A percentile compares a stretch with the other conserved stretches of the same genome.
phyloP scores from a whole-genome alignment of 2,888 invertebrate species.

The Drosophila tanythrix region DNA sequence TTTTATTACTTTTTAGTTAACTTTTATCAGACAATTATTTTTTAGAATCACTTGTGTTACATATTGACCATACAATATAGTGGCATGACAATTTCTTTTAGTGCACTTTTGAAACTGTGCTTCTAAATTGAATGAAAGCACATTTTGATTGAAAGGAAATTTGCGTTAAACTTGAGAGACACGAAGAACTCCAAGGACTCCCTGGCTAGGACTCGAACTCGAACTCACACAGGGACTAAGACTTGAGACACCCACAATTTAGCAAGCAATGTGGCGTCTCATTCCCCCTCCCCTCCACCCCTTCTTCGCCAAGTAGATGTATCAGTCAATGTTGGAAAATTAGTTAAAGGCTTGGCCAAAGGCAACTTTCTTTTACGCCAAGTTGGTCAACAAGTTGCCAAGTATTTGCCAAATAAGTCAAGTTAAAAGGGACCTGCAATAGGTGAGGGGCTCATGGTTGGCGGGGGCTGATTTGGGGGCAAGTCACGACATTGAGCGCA shows the following conservation, averaged over 20 bases:
- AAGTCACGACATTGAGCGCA: constrained; percentile 35
- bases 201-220: constrained; percentile 1
- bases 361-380: constrained; percentile 52
- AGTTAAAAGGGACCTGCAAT: constrained; percentile 24
- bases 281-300: background rate
- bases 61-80: background rate
- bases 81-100: background rate
- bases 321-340: constrained; percentile 74
- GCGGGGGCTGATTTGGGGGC: background rate
- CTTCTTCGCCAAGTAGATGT: constrained; percentile 29
- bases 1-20: too few relatives aligned
- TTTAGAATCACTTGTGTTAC: too few relatives aligned
- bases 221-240: background rate
- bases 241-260: constrained; percentile 13
- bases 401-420: constrained; percentile 65
- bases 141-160: constrained; percentile 79
- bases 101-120: constrained; percentile 6
- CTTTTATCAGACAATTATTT: too few relatives aligned
- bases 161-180: constrained; percentile 65
- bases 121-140: constrained; percentile 76
- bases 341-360: constrained; percentile 64
- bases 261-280: constrained; percentile 57
- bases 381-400: constrained; percentile 69
- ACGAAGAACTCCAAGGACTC: constrained; percentile 17
- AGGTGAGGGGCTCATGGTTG: background rate